A percentile compares a stretch with the other conserved stretches of the same genome.
These are phyloP conservation scores for Oophaga pumilio DNA, from an alignment of 2,113 vertebrate genomes.

Conservation along the genomic window DNA sequence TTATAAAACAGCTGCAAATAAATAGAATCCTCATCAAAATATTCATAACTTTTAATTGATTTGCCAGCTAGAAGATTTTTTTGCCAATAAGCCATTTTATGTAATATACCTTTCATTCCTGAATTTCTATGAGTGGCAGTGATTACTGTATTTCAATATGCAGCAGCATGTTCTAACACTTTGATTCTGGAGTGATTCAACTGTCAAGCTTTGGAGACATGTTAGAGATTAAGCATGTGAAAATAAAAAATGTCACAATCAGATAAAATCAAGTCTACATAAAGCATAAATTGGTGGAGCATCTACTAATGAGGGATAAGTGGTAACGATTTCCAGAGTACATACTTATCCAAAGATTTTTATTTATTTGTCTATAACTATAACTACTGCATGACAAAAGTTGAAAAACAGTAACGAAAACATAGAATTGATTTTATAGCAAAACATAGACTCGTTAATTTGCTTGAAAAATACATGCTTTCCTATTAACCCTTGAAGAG, in stretches of 20 bases:
- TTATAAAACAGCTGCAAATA: no score
- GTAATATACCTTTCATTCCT: neutral
- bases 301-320: neutral
- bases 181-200: neutral
- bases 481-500: neutral
- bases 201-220: neutral
- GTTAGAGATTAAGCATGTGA: neutral
- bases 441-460: neutral
- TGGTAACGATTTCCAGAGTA: neutral
- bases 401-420: neutral
- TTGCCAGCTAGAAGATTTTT: neutral
- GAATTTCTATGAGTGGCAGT: neutral
- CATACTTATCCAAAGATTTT: neutral
- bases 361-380: neutral
- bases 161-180: neutral
- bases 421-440: neutral
- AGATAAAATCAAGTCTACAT: neutral
- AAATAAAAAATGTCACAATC: neutral
- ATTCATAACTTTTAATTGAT: neutral
- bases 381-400: neutral
- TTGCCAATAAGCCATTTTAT: neutral
- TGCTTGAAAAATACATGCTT: neutral
- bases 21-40: no score
- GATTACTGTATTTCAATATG: neutral
- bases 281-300: neutral